These are phyloP conservation scores for Trichacis sp. DNA, from an alignment of 2,888 invertebrate species.

Conservation along the genomic window DNA sequence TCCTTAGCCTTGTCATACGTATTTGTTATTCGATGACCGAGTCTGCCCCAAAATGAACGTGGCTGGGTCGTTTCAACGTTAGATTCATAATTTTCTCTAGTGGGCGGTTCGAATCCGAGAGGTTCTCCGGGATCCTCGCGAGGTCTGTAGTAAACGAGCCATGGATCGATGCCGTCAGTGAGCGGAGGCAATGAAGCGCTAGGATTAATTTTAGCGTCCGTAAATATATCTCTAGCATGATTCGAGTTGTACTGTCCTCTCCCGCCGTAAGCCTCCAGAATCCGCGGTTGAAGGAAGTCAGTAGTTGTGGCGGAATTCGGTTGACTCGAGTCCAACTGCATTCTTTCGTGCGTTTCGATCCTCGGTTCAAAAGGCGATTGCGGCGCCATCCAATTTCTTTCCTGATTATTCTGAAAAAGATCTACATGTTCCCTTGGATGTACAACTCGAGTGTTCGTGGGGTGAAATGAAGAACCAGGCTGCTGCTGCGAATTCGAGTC, in stretches of 20 bases:
- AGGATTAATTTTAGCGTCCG: slow-evolving; percentile 50
- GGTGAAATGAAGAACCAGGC: too few species aligned
- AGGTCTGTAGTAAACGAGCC: slow-evolving; percentile 53
- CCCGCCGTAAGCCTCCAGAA: slow-evolving; percentile 58
- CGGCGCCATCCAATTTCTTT: too few species aligned
- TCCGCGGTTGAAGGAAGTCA: slow-evolving; percentile 46
- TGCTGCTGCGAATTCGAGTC: slow-evolving; percentile 11
- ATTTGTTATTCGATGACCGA: slow-evolving; percentile 71
- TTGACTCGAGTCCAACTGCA: too few species aligned
- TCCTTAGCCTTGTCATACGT: slow-evolving; percentile 72
- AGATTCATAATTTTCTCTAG: too few species aligned
- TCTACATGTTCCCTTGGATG: too few species aligned
- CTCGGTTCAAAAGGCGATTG: too few species aligned
- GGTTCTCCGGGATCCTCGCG: slow-evolving; percentile 22
- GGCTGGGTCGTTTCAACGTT: slow-evolving; percentile 55
- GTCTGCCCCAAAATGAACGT: slow-evolving; percentile 73
- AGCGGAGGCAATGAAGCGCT: slow-evolving; percentile 51
- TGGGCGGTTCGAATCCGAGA: slow-evolving; percentile 29
- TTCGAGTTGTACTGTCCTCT: slow-evolving; percentile 49
- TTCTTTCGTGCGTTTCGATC: too few species aligned
- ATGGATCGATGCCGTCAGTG: slow-evolving; percentile 46
- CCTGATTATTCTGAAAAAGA: too few species aligned
- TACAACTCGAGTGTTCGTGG: too few species aligned
- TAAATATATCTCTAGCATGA: slow-evolving; percentile 48
- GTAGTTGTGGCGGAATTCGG: too few species aligned